phyloP scores from a whole-genome alignment of 2,797 vertebrate genomes.

The Borostomias antarcticus region DNA sequence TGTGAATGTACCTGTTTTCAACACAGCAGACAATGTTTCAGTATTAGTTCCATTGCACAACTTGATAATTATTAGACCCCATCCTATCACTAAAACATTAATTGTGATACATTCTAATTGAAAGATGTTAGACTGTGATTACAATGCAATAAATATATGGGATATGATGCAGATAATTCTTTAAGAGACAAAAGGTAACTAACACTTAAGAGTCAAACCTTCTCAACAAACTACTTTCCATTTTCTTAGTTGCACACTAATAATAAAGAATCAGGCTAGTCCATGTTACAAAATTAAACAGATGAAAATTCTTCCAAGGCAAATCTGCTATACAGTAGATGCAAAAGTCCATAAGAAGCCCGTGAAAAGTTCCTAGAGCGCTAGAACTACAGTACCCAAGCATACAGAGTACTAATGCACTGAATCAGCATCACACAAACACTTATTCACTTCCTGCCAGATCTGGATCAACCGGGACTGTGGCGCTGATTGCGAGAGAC shows the following conservation, averaged over 20 bases:
- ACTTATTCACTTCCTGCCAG: conserved; percentile 31
- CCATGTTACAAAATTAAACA: conserved; percentile 37
- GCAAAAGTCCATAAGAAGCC: conserved; percentile 34
- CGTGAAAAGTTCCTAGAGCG: conserved; percentile 44
- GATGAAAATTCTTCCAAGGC: conserved; percentile 43
- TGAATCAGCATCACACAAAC: conserved; percentile 44
- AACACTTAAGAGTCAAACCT: conserved; percentile 35
- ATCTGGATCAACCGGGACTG: conserved; percentile 33
- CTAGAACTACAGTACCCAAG: conserved; percentile 55
- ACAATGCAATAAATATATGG: conserved; percentile 40
- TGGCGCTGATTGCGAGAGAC: conserved; percentile 12
- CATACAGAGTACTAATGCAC: conserved; percentile 48
- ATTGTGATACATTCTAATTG: conserved; percentile 44
- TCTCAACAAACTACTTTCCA: conserved; percentile 26
- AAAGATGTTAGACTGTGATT: conserved; percentile 42
- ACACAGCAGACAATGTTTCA: conserved; percentile 24
- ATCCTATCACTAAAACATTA: conserved; percentile 47
- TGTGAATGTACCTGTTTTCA: conserved; percentile 13
- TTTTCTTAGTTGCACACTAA: conserved; percentile 42
- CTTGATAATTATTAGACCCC: conserved; percentile 44
- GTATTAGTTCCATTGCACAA: conserved; percentile 51
- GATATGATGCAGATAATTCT: conserved; percentile 42
- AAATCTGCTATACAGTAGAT: conserved; percentile 39
- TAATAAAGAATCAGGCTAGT: conserved; percentile 22
- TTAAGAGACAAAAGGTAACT: conserved; percentile 43